phyloP scores from a whole-genome alignment of 2,888 invertebrate genomes.

The Volucella inflata region DNA sequence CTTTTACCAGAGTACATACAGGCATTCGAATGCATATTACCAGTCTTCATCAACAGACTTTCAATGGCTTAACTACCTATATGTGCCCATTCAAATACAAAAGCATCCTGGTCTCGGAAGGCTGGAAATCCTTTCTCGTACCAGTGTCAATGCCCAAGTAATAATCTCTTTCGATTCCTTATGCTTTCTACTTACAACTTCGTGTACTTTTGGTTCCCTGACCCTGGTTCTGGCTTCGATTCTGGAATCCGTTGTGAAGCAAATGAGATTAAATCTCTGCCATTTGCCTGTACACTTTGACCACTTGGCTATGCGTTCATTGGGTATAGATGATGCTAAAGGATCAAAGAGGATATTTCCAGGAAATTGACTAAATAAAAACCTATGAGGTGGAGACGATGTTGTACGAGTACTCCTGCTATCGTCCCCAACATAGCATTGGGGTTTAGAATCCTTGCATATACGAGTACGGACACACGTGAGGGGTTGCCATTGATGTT shows the following conservation, averaged over 20 bases:
- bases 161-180: constrained; percentile 59
- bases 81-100: constrained; percentile 5
- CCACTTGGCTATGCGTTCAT: constrained; percentile 67
- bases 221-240: constrained; percentile 6
- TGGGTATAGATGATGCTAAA: constrained; percentile 57
- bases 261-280: constrained; percentile 73
- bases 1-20: not conserved
- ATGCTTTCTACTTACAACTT: constrained; percentile 56
- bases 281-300: constrained; percentile 69
- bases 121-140: constrained; percentile 2
- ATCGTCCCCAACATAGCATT: not conserved
- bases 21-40: constrained; percentile 33
- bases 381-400: constrained; percentile 51
- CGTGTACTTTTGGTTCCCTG: too few species aligned
- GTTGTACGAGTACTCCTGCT: too few species aligned
- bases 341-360: constrained; percentile 73
- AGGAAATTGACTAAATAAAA: constrained; percentile 75
- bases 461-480: not conserved
- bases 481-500: not conserved
- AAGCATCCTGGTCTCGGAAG: constrained; percentile 1
- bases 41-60: constrained; percentile 32
- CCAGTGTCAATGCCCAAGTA: constrained; percentile 39
- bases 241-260: constrained; percentile 58
- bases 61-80: constrained; percentile 40
- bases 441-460: not conserved